These are phyloP conservation scores for Galerucella calmariensis DNA, from an alignment of 2,888 invertebrate species.

Conservation along the genomic window DNA sequence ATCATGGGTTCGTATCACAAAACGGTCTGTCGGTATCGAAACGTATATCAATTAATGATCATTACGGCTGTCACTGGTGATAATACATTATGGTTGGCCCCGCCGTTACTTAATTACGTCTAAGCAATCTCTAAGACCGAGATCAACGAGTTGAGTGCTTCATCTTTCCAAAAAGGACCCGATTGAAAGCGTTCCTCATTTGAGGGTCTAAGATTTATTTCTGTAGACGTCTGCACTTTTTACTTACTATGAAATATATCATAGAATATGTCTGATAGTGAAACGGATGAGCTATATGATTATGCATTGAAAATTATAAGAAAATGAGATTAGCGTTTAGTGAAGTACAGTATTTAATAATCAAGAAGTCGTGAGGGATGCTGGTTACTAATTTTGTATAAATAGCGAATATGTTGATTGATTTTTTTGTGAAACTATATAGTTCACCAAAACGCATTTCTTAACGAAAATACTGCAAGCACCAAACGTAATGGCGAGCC, in stretches of 20 bases:
- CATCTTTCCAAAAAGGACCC: conserved; percentile 6
- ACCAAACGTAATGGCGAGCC: too few relatives aligned
- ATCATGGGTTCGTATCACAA: conserved; percentile 34
- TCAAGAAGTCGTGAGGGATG: too few relatives aligned
- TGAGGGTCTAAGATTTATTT: conserved; percentile 16
- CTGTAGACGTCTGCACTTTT: conserved; percentile 17
- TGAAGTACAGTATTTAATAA: too few relatives aligned
- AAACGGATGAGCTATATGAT: too few relatives aligned
- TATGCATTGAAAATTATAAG: neutral
- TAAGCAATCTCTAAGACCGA: conserved; percentile 25
- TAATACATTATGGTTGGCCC: conserved; percentile 35
- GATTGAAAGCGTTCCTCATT: conserved; percentile 11
- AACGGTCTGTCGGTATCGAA: conserved; percentile 31
- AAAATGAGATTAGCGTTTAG: neutral
- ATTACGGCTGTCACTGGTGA: conserved; percentile 34
- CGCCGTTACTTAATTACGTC: conserved; percentile 41
- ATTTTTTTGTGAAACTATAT: too few relatives aligned
- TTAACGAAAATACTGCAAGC: too few relatives aligned
- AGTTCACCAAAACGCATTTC: too few relatives aligned
- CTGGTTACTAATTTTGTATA: too few relatives aligned
- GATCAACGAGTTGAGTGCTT: conserved; percentile 14
- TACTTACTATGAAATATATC: neutral
- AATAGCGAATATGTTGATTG: too few relatives aligned
- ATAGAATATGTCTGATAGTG: neutral
- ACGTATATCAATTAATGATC: conserved; percentile 38